These are phyloP conservation scores for Leptogaster cylindrica DNA, from an alignment of 2,888 invertebrate genomes.

Conservation along the genomic window DNA sequence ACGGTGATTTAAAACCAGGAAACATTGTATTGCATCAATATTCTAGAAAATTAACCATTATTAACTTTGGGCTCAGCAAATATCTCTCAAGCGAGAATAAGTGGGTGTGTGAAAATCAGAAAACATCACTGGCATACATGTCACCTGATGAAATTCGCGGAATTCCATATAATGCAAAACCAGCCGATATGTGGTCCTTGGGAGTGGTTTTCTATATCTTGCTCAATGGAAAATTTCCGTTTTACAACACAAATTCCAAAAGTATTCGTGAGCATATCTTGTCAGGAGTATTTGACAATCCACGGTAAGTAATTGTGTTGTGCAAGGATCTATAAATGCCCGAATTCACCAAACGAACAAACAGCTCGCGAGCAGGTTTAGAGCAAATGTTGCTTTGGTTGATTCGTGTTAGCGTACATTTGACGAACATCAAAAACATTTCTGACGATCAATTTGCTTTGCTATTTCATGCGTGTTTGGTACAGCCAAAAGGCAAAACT, in stretches of 20 bases:
- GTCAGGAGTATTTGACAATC: constrained; percentile 75
- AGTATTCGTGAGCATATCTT: constrained; percentile 79
- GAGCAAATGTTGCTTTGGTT: background rate
- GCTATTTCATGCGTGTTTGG: too few relatives aligned
- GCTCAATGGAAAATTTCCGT: constrained; percentile 82
- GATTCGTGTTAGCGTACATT: background rate
- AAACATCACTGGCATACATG: constrained; percentile 78
- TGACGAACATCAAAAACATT: background rate
- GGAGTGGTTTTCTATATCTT: constrained; percentile 81
- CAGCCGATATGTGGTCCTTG: constrained; percentile 83
- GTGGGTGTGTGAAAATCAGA: constrained; percentile 67
- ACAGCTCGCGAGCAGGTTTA: background rate
- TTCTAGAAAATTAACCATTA: constrained; percentile 70
- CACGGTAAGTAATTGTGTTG: constrained; percentile 66
- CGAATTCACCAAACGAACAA: background rate
- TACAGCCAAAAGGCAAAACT: too few relatives aligned
- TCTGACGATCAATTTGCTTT: background rate
- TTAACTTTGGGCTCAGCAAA: constrained; percentile 73
- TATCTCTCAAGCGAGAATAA: constrained; percentile 68
- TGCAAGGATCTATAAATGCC: background rate
- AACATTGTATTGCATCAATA: constrained; percentile 77
- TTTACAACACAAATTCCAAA: constrained; percentile 76
- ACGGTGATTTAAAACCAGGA: constrained; percentile 77
- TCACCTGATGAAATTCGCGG: constrained; percentile 80
- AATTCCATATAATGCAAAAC: constrained; percentile 78